Evolutionary conservation across 1,140 invertebrate genomes (phyloP).

Genomic region (Yoshiicerus persimilis): DNA sequence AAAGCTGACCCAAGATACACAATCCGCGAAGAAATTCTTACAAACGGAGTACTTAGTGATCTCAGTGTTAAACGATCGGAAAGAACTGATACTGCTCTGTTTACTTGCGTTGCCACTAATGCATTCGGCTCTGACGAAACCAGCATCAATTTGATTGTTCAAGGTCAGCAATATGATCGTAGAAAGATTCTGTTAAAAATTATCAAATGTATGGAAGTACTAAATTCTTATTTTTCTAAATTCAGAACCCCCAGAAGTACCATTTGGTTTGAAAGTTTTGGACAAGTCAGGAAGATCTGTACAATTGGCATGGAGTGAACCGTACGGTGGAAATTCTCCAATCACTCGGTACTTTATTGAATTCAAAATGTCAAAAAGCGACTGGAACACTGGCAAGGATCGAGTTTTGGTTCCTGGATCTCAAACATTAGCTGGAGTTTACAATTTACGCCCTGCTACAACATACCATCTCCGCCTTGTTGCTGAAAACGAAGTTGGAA

Average conservation of each 20-base stretch:
- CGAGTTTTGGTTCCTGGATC: slow-evolving; percentile 80
- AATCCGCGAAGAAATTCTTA: slow-evolving; percentile 84
- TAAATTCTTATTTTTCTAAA: neutral
- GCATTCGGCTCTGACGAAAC: slow-evolving; percentile 93
- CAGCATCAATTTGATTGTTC: slow-evolving; percentile 92
- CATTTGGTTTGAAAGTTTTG: slow-evolving; percentile 83
- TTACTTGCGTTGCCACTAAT: slow-evolving; percentile 92
- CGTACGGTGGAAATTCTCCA: slow-evolving; percentile 93
- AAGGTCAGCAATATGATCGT: no score
- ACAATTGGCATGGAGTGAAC: slow-evolving; percentile 86
- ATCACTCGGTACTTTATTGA: slow-evolving; percentile 89
- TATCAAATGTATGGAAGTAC: no score
- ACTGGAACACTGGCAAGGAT: slow-evolving; percentile 75
- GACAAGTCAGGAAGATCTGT: slow-evolving; percentile 88
- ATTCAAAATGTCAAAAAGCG: slow-evolving; percentile 85
- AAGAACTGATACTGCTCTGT: slow-evolving; percentile 85
- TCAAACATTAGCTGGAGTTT: slow-evolving; percentile 82
- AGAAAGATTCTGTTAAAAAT: no score
- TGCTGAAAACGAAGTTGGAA: slow-evolving; percentile 91
- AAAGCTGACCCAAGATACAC: slow-evolving; percentile 74
- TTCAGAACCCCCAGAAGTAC: slow-evolving; percentile 88
- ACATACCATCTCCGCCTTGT: slow-evolving; percentile 90
- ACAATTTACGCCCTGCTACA: slow-evolving; percentile 84
- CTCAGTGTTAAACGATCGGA: slow-evolving; percentile 86
- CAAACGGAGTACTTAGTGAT: slow-evolving; percentile 82